Conservation (phyloP, 1,140 invertebrate genomes). For the Hyles vespertilio region DNA sequence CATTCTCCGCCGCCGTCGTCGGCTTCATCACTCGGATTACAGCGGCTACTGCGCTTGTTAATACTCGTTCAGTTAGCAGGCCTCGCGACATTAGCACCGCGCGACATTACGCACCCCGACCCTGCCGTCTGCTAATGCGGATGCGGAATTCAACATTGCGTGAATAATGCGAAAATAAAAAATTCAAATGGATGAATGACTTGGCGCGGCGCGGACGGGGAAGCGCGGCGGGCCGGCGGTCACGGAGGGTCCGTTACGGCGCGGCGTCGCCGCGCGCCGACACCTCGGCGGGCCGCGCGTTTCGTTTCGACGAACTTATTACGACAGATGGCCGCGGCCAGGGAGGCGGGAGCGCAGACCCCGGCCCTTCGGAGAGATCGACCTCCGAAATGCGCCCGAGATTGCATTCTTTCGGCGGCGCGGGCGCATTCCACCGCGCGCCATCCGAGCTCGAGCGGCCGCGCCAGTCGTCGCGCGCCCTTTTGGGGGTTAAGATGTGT, state of each 20-base stretch:
- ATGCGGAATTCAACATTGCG: no score
- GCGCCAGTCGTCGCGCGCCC: slow-evolving; percentile 72
- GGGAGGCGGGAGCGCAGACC: slow-evolving; percentile 53
- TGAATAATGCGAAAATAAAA: not conserved
- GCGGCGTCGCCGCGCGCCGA: slow-evolving; percentile 40
- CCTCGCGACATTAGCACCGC: slow-evolving; percentile 1
- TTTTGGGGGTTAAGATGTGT: slow-evolving; percentile 76
- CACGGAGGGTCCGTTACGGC: slow-evolving; percentile 59
- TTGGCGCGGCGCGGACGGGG: slow-evolving; percentile 54
- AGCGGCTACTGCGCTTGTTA: slow-evolving; percentile 41
- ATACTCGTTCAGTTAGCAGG: slow-evolving; percentile 25
- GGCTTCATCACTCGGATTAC: slow-evolving; percentile 25
- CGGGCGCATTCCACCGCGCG: slow-evolving; percentile 72
- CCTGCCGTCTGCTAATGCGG: no score
- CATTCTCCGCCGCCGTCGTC: slow-evolving; percentile 23
- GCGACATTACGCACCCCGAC: not conserved
- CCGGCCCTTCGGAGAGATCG: slow-evolving; percentile 69
- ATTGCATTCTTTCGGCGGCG: slow-evolving; percentile 75
- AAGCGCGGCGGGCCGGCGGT: slow-evolving; percentile 34
- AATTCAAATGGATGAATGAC: slow-evolving; percentile 46
- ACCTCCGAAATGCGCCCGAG: slow-evolving; percentile 73
- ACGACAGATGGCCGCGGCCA: slow-evolving; percentile 65
- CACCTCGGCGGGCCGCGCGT: slow-evolving; percentile 47
- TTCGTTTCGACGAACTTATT: slow-evolving; percentile 64
- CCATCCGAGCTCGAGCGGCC: slow-evolving; percentile 61